Evolutionary conservation across 2,888 invertebrate species (phyloP), one percentile per base, ranked within the genome.

Genomic region (Ennomos quercinarius): DNA sequence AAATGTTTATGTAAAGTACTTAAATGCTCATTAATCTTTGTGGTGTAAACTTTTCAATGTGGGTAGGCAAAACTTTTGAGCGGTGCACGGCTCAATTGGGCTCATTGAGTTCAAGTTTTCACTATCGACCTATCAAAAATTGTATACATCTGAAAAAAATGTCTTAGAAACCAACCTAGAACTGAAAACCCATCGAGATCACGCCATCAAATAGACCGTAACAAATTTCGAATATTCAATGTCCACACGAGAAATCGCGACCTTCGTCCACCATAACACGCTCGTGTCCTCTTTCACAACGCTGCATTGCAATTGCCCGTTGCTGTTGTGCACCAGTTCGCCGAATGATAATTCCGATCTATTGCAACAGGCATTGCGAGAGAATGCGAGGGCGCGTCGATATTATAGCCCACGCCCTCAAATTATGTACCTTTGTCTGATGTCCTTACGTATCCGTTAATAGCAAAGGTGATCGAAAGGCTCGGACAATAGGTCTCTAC

Each of bases 331-430:
- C 91, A 92, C 91, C 80, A 91, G 86, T 91, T 91, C 85, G 80
- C 76, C 79, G 83, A 86, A 89, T 90, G 89, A 91, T 92, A 91
- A 91, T 92, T 89, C 89, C 87, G 74, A 89, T 85, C 81, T 79
- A 72, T 92, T 92, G 90, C 91, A 84, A 89, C 61, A 57, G 44
- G 45, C 59, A 49, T 87, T 84, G 89, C 87, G 86, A 86, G 80
- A 82, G 82, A 87, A 86, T 86, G 86, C 81, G 83, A 84, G 86
- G 82, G 82, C 86, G 68, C 78, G 78, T 78, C 84, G 79, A 87
- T 84, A 84, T 52, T 58, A 27, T 27, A 83, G 79, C 78, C 82
- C 84, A 88, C 89, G 89, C 91, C 91, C 85, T 84, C 83, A 81
- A 88, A 89, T 88, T 87, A 86, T 74, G 66, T 73, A 72, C 80